phyloP scores from a whole-genome alignment of 2,113 vertebrate species.

The Oryzias melastigma region DNA sequence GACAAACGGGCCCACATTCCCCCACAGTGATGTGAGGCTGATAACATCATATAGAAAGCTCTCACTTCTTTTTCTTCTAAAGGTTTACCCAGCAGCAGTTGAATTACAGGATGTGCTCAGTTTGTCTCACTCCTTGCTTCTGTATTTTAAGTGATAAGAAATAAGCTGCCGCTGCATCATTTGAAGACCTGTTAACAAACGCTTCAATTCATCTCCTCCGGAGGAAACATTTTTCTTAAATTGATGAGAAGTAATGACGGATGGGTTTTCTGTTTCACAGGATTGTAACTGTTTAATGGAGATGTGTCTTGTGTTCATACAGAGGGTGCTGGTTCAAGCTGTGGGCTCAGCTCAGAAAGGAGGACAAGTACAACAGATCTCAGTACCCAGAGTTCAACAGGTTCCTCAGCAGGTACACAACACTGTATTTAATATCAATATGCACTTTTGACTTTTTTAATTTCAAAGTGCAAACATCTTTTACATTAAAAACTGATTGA shows the following conservation, averaged over 20 bases:
- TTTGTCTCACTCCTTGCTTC: neutral
- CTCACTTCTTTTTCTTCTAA: too few relatives aligned
- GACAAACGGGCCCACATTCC: too few relatives aligned
- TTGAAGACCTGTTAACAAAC: neutral
- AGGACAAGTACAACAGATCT: slow-evolving; percentile 86
- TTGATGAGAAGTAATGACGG: too few relatives aligned
- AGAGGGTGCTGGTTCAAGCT: slow-evolving; percentile 94
- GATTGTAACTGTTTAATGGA: slow-evolving; percentile 55
- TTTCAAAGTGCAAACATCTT: too few relatives aligned
- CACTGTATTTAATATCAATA: slow-evolving; percentile 54
- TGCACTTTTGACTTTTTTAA: neutral
- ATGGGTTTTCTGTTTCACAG: neutral
- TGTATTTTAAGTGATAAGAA: neutral
- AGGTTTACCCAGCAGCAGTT: neutral
- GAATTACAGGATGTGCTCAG: neutral
- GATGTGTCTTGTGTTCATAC: slow-evolving; percentile 72
- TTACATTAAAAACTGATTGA: too few relatives aligned
- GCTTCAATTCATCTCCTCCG: too few relatives aligned
- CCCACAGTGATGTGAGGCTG: too few relatives aligned
- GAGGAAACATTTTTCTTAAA: too few relatives aligned
- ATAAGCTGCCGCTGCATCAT: neutral
- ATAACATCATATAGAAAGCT: too few relatives aligned
- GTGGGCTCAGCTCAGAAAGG: slow-evolving; percentile 89
- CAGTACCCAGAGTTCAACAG: slow-evolving; percentile 89
- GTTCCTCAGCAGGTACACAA: slow-evolving; percentile 92